Evolutionary conservation across 2,888 invertebrate genomes (phyloP).

Genomic region (Notodonta ziczac): DNA sequence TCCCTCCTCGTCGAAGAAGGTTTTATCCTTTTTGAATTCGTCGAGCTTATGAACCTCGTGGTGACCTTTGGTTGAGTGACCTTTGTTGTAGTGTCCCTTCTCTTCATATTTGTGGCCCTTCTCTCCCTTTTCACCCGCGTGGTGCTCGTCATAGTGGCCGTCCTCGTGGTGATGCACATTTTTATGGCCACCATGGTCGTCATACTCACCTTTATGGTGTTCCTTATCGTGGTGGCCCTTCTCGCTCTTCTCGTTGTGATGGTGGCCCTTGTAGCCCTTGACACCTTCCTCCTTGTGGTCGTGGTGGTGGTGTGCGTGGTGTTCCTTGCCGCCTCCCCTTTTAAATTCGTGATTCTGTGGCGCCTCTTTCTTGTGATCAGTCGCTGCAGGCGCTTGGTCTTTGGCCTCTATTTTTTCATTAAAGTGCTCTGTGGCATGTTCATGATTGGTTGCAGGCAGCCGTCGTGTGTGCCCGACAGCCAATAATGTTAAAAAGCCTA

Average conservation of each 20-base stretch:
- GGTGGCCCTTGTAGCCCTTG: constrained; percentile 89
- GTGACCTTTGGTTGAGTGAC: constrained; percentile 93
- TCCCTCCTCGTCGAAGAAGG: constrained; percentile 94
- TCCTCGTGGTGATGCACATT: constrained; percentile 87
- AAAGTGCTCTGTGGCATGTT: constrained; percentile 34
- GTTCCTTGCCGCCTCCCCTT: constrained; percentile 88
- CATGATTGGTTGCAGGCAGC: constrained; percentile 51
- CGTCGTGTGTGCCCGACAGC: constrained; percentile 60
- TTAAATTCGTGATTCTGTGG: constrained; percentile 79
- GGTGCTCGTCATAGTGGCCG: constrained; percentile 86
- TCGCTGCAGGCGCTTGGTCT: constrained; percentile 72
- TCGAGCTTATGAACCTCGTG: constrained; percentile 94
- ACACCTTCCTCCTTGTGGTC: constrained; percentile 89
- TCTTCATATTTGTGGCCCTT: constrained; percentile 87
- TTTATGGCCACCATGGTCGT: constrained; percentile 86
- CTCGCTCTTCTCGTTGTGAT: constrained; percentile 87
- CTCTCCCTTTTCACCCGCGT: constrained; percentile 87
- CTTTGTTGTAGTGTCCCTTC: constrained; percentile 91
- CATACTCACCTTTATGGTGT: constrained; percentile 86
- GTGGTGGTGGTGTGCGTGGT: constrained; percentile 86
- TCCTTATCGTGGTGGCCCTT: constrained; percentile 91
- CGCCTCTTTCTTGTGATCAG: constrained; percentile 78
- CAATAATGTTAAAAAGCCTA: constrained; percentile 58
- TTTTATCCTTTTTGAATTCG: constrained; percentile 94
- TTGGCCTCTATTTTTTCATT: constrained; percentile 41